Evolutionary conservation across 2,888 invertebrate genomes (phyloP).

Genomic region (Trissoscelio sp.): DNA sequence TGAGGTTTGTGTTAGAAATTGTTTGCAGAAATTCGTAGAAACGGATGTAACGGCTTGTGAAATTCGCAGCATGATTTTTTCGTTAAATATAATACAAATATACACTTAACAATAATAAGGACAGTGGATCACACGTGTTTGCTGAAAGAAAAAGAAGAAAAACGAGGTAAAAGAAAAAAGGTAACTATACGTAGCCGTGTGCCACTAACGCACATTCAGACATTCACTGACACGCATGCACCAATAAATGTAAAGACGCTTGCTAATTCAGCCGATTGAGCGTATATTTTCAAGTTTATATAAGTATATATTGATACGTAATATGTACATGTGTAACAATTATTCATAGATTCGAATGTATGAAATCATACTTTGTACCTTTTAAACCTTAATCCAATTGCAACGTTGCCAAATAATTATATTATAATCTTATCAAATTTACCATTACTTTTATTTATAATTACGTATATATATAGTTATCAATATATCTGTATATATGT

Average conservation of each 20-base stretch:
- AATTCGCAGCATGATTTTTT: constrained; percentile 21
- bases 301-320: not conserved
- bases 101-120: not conserved
- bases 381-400: too few relatives aligned
- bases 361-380: not conserved
- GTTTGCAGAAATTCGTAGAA: constrained; percentile 11
- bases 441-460: too few relatives aligned
- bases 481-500: too few relatives aligned
- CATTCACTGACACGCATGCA: not conserved
- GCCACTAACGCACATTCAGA: constrained; percentile 1
- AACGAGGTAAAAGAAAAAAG: not conserved
- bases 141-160: too few relatives aligned
- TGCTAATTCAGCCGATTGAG: not conserved
- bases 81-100: not conserved
- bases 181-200: constrained; percentile 1
- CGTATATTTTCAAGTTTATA: not conserved
- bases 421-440: too few relatives aligned
- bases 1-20: constrained; percentile 5
- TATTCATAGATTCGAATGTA: not conserved
- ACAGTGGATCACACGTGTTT: not conserved
- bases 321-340: not conserved
- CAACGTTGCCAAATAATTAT: too few relatives aligned
- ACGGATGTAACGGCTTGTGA: not conserved
- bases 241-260: not conserved
- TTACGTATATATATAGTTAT: too few relatives aligned